Base-by-base conservation (phyloP, 2,888 invertebrate species). In the Danaus chrysippus region DNA sequence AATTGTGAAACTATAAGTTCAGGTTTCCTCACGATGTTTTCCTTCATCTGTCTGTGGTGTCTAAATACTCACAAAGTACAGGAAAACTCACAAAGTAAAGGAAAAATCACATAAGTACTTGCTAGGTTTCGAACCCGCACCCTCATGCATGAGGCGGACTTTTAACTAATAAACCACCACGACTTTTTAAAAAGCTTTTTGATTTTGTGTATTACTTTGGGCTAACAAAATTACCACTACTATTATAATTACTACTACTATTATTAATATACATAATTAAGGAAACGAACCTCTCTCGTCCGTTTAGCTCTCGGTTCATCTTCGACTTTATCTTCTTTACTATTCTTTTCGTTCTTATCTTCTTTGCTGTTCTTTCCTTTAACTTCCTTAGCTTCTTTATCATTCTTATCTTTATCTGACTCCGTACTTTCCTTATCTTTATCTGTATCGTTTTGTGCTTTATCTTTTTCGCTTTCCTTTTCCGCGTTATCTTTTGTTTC, bases 281-380 rank as follows among this genome's bases (percentile, higher is more conserved):
- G 53, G 11, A 10, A 59, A 53, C 66, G 72, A 54, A 89, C 89
- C 83, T 90, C 90, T 75, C 90, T 84, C 74, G 84, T 82, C 71
- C 89, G 76, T 71, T 89, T 90, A 52, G 88, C 87, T 70, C 87
- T 74, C 0, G 88, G 87, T 66, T 90, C 91, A 13, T 81, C 83
- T 15, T 77, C 78, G 44, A 76, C 77, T 8, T 82, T 73, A 2
- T 72, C 74, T 56, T 57, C 62, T 12, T 62, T 54, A 49, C 60
- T 58, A 23, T 64, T 68, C 12, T 58, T 60, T 55, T 64, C 55
- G 55, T 19, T 56, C 41, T 59, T 58, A 3, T 61, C 61, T n/a
- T 64, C 64, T 52, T 68, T 69, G 43, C 42, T 57, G 13, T 61
- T 63, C 58, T 67, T 65, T 52, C 67, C 56, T 10, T 60, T 42